These are phyloP conservation scores for Tyrannus savana DNA, from an alignment of 2,113 vertebrate genomes.

Conservation along the genomic window DNA sequence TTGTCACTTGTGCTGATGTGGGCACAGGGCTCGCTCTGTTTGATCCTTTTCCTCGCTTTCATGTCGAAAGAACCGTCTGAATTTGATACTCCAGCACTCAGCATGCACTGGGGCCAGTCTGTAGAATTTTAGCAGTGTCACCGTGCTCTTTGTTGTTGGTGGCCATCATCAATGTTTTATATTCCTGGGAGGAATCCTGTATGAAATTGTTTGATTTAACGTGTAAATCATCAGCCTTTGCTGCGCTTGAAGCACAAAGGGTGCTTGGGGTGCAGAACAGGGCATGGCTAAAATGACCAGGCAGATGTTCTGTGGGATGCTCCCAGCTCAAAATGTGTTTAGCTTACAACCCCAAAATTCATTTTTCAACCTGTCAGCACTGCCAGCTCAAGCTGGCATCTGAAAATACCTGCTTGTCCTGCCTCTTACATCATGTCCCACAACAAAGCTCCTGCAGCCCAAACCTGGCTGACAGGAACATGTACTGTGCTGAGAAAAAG, in stretches of 20 bases:
- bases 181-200: neutral
- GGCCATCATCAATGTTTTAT: neutral
- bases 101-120: neutral
- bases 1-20: neutral
- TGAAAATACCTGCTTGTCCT: conserved; percentile 28
- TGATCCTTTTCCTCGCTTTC: neutral
- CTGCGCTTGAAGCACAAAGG: neutral
- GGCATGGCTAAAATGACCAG: conserved; percentile 1
- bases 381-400: neutral
- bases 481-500: neutral
- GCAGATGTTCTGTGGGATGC: conserved; percentile 27
- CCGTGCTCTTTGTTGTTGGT: neutral
- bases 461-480: neutral
- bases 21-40: neutral
- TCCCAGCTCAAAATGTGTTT: conserved; percentile 23
- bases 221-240: neutral
- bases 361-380: conserved; percentile 26
- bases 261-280: neutral
- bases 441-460: conserved; percentile 5
- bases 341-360: neutral
- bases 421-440: neutral
- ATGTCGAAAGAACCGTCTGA: neutral
- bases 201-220: neutral
- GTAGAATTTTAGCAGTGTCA: neutral
- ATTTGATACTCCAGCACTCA: neutral